Percentiles rank a stretch among this genome's conserved stretches.
Evolutionary conservation across 1,140 invertebrate genomes (phyloP).

Genomic region (Homalodisca vitripennis): DNA sequence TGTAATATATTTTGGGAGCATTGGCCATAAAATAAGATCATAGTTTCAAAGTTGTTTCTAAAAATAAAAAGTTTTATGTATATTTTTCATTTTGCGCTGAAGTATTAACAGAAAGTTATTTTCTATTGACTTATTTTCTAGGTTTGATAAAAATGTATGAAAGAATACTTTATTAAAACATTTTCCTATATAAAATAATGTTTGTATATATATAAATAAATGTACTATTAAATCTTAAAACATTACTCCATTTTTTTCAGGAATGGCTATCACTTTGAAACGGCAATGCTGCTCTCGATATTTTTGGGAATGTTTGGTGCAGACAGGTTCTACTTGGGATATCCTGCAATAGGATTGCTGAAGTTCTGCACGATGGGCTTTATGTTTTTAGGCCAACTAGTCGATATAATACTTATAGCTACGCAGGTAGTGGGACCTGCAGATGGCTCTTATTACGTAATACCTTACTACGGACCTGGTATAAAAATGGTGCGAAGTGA

Average conservation of each 20-base stretch:
- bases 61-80: too few relatives aligned
- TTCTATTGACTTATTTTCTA: too few relatives aligned
- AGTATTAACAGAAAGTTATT: too few relatives aligned
- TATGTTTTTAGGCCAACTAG: slow-evolving; percentile 92
- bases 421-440: slow-evolving; percentile 90
- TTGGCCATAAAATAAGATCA: too few relatives aligned
- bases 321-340: slow-evolving; percentile 95
- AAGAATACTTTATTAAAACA: too few relatives aligned
- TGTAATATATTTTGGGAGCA: too few relatives aligned
- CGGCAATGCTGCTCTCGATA: slow-evolving; percentile 87
- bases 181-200: too few relatives aligned
- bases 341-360: slow-evolving; percentile 89
- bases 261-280: slow-evolving; percentile 93
- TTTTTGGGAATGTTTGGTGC: slow-evolving; percentile 97
- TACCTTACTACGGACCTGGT: slow-evolving; percentile 89
- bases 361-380: slow-evolving; percentile 96
- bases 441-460: slow-evolving; percentile 95
- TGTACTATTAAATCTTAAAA: too few relatives aligned
- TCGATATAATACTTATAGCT: slow-evolving; percentile 95
- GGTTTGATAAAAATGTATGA: too few relatives aligned
- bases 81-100: too few relatives aligned
- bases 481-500: slow-evolving; percentile 78
- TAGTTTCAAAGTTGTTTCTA: too few relatives aligned
- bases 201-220: too few relatives aligned
- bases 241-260: slow-evolving; percentile 55